Evolutionary conservation across 2,113 vertebrate species (phyloP), one percentile per base, ranked within the genome.

Genomic region (Glareola pratincola): DNA sequence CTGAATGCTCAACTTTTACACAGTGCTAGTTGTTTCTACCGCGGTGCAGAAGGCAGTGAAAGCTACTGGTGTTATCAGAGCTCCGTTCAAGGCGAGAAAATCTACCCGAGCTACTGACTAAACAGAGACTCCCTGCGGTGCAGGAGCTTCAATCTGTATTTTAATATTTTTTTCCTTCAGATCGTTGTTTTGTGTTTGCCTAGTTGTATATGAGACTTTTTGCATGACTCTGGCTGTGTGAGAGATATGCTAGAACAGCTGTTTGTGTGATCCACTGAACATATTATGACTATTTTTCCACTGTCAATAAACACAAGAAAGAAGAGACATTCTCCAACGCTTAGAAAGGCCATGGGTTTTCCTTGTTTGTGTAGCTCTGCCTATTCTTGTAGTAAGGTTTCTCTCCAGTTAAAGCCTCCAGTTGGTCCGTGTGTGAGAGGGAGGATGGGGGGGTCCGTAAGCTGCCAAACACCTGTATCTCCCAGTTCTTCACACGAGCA

Each of bases 351-450:
- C 67, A 9, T 88, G 57, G 66, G 43, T 29, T 92, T 62, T 88
- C 37, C 85, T 67, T 41, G 19, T 9, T 84, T 11, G 0, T 5
- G 10, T 14, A 6, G 10, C 6, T 43, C 10, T 15, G 74, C 45
- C 96, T 97, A 98, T 47, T 99, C 99, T 81, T 99, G 99, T 41
- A 99, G 98, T 43, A 99, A 97, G 48, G 99, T 99, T 97, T 99
- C 99, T 98, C 99, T 99, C 99, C 99, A 99, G 98, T 99, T 99
- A 98, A 99, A 99, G 97, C 99, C 99, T 90, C 99, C 99, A 47
- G 99, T 99, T 34, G 99, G 99, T 97, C 99, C 99, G 0, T 99
- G 99, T 74, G 99, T 99, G 69, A 99, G 98, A 14, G 99, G 99
- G 87, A 99, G 97, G 96, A 99, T 99, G 54, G 99, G 99, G 10